Percentiles rank a stretch among this genome's conserved stretches.
These are phyloP conservation scores for Stichodactyla mertensii DNA, from an alignment of 64 coral and sea anemone genomes.

Conservation along the genomic window DNA sequence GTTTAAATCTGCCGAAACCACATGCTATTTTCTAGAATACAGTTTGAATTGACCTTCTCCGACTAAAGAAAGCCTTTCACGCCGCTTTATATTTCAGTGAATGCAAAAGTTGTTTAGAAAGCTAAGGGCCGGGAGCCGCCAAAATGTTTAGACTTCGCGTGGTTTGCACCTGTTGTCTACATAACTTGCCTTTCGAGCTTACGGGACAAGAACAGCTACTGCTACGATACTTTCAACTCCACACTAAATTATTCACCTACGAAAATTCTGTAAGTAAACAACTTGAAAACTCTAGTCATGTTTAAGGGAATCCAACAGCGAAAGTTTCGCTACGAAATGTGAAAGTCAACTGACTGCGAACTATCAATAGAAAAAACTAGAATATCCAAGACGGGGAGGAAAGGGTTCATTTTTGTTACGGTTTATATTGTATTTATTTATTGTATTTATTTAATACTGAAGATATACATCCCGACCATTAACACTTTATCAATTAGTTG, in stretches of 20 bases:
- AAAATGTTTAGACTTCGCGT: no score
- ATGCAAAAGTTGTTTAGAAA: no score
- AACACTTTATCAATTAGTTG: background rate
- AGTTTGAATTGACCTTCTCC: no score
- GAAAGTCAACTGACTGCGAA: background rate
- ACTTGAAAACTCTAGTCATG: background rate
- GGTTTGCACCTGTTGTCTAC: background rate
- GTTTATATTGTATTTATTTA: background rate
- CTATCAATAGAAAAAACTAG: background rate
- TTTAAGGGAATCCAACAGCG: background rate
- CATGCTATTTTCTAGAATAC: no score
- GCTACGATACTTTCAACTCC: background rate
- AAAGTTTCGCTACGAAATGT: background rate
- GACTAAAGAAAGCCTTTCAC: no score
- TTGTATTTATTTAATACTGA: background rate
- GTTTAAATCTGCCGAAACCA: no score
- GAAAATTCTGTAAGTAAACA: background rate
- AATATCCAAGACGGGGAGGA: background rate
- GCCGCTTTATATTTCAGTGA: no score
- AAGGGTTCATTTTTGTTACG: background rate
- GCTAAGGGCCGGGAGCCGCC: no score
- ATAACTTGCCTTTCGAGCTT: background rate
- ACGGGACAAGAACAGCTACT: background rate
- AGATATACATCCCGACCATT: background rate
- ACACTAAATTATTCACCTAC: background rate